Conservation (phyloP, 2,797 vertebrate species). For the Cheirogaleus major region DNA sequence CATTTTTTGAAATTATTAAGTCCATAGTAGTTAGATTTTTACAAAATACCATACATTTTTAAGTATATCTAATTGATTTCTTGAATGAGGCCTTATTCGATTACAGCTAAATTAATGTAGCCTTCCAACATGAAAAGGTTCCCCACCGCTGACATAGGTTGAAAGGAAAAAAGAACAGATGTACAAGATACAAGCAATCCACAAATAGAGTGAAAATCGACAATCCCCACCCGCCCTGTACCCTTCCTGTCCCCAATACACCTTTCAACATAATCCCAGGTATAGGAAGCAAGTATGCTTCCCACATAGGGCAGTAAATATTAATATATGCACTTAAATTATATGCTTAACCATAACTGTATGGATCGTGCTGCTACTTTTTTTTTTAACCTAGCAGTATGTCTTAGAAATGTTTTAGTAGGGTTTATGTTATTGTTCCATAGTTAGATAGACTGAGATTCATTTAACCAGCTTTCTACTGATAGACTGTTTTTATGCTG, state of each 20-base stretch:
- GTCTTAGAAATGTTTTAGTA: background rate
- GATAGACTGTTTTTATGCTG: background rate
- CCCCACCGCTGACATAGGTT: too few species aligned
- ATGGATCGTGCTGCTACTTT: background rate
- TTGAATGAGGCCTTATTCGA: too few species aligned
- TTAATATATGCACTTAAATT: background rate
- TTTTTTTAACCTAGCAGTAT: background rate
- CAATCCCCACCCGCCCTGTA: fast-evolving
- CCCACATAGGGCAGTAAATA: background rate
- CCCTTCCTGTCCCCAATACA: background rate
- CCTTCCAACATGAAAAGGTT: too few species aligned
- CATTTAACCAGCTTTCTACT: background rate
- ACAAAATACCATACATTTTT: too few species aligned
- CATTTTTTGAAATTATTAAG: too few species aligned
- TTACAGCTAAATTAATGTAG: too few species aligned
- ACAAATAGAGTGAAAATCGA: background rate
- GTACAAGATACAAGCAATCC: background rate
- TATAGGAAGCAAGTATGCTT: background rate
- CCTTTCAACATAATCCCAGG: background rate
- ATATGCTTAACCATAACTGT: background rate
- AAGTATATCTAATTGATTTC: too few species aligned
- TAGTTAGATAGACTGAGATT: background rate
- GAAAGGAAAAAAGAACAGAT: background rate
- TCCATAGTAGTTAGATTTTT: too few species aligned
- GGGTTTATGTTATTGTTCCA: background rate